Base-by-base conservation (phyloP, 92 coral and sea anemone species). In the Zoanthus sansibaricus region DNA sequence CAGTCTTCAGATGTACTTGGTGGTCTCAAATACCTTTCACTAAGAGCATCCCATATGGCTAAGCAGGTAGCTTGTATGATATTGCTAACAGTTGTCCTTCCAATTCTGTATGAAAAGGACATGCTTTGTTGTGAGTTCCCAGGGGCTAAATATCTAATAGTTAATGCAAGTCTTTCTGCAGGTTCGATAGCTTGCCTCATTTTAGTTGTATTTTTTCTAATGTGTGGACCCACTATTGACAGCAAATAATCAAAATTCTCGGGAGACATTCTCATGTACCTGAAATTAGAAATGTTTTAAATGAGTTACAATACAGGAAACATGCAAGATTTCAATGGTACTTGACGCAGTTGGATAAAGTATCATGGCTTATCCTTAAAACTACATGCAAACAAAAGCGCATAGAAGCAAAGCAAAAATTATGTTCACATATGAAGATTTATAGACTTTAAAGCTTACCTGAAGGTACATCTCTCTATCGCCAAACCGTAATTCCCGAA, bases 221-320 rank as follows among this genome's bases (percentile, higher is more conserved):
- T 90, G 48, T 59, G 80, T 59, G 93, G 93, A 64, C 90, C 90
- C 73, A 90, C 91, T 25, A 80, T 52, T 66, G 88, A 70, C 20
- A 90, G 87, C 47, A 87, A 69, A 67, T 82, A 56, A 71, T 88
- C 84, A 75, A 88, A 88, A 59, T 88, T 82, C 72, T 88, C 88
- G 59, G 91, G 91, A 47, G 91, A 88, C 91, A 88, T 88, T 45
- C 88, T 31, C 84, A 88, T 83, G 87, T 88, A 88, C 75, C 88
- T 88, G 89, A 72, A 90, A 90, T 73, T 45, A 74, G 13, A 74
- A 74, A 74, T 74, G 32, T 67, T 67, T 67, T n/a, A 6, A 67
- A 67, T 67, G 32, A 56, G 64, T 56, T 56, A 56, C 64, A 56
- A 56, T 56, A 56, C 64, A 56, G 64, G 64, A 18, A 56, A 56